Percentiles rank a stretch among this genome's conserved stretches.
These are phyloP conservation scores for Pao palembangensis DNA, from an alignment of 2,113 vertebrate species.

Conservation along the genomic window DNA sequence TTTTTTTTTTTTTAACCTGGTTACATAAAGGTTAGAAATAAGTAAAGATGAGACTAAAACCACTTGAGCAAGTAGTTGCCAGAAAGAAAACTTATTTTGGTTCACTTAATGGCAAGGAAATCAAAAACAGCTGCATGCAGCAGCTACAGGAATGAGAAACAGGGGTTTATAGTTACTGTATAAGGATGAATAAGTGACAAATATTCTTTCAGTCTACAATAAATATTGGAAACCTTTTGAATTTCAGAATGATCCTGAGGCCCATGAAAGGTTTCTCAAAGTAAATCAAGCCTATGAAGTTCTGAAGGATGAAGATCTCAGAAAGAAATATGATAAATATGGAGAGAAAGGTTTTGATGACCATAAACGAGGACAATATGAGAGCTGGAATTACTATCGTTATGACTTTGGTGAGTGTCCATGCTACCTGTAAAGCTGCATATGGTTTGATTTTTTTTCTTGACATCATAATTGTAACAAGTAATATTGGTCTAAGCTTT, in stretches of 20 bases:
- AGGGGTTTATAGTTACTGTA: too few species aligned
- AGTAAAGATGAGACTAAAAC: too few species aligned
- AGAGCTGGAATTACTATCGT: constrained; percentile 95
- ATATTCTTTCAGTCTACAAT: background rate
- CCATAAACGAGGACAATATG: constrained; percentile 88
- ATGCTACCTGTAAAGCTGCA: background rate
- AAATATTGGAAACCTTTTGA: background rate
- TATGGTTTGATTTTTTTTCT: background rate
- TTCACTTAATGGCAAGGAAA: too few species aligned
- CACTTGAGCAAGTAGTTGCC: too few species aligned
- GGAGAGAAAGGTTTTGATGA: constrained; percentile 94
- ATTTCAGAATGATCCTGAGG: constrained; percentile 82
- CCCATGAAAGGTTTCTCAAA: constrained; percentile 93
- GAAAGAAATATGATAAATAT: constrained; percentile 98
- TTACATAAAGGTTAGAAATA: too few species aligned
- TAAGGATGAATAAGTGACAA: too few species aligned
- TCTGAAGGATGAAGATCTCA: constrained; percentile 92
- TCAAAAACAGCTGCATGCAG: too few species aligned
- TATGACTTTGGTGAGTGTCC: constrained; percentile 89
- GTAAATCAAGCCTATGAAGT: constrained; percentile 97
- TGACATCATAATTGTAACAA: background rate
- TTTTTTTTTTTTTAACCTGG: too few species aligned
- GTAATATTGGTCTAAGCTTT: background rate
- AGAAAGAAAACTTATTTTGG: too few species aligned
- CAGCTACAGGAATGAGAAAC: too few species aligned